phyloP scores from a whole-genome alignment of 2,888 invertebrate species.

The Melinaea menophilus region DNA sequence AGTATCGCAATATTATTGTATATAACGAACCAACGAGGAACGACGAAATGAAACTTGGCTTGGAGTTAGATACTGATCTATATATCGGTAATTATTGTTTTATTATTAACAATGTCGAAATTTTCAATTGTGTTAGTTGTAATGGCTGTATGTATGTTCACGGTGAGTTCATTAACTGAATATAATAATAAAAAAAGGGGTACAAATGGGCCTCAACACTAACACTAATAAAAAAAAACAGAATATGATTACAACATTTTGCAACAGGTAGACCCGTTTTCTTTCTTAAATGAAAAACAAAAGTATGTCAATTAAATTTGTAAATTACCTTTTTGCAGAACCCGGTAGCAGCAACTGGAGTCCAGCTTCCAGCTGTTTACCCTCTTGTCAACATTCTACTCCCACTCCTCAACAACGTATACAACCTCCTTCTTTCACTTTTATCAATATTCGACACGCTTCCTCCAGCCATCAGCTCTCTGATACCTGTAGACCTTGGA shows the following conservation, averaged over 20 bases:
- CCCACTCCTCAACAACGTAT: constrained; percentile 68
- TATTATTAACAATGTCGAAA: constrained; percentile 38
- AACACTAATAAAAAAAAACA: too few species aligned
- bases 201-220: too few species aligned
- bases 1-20: constrained; percentile 18
- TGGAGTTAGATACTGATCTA: constrained; percentile 20
- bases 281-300: too few species aligned
- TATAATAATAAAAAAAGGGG: too few species aligned
- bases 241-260: too few species aligned
- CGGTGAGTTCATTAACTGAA: constrained; percentile 40
- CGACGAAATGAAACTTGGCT: constrained; percentile 18
- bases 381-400: constrained; percentile 68
- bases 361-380: constrained; percentile 68
- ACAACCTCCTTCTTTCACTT: constrained; percentile 66
- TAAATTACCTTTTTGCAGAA: constrained; percentile 42
- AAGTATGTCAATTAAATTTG: too few species aligned
- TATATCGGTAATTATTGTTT: constrained; percentile 36
- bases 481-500: constrained; percentile 65
- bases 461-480: constrained; percentile 59
- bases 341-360: constrained; percentile 52
- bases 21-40: constrained; percentile 9
- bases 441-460: constrained; percentile 70
- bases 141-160: constrained; percentile 40
- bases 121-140: constrained; percentile 32
- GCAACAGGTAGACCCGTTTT: too few species aligned